phyloP scores from a whole-genome alignment of 2,888 invertebrate species.

The Oxytorus armatus region DNA sequence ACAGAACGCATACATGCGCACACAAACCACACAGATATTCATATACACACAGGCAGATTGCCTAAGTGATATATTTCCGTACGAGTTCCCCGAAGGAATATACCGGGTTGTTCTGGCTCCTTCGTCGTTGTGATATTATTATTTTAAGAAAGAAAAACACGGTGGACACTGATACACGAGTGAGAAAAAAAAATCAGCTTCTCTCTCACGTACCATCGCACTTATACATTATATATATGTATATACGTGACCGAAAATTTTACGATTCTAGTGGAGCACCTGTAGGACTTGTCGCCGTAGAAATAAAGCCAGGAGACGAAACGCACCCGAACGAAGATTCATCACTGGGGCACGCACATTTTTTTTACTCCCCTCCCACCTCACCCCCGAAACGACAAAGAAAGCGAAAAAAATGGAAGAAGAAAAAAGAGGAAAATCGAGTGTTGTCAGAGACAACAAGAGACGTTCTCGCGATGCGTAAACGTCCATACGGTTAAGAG shows the following conservation, averaged over 20 bases:
- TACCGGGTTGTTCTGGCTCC: constrained; percentile 3
- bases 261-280: constrained; percentile 49
- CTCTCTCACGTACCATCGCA: background rate
- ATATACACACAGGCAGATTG: too few relatives aligned
- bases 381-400: background rate
- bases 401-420: constrained; percentile 8
- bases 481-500: constrained; percentile 50
- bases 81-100: constrained; percentile 52
- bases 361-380: constrained; percentile 6
- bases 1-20: constrained; percentile 10
- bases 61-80: constrained; percentile 55
- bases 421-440: constrained; percentile 18
- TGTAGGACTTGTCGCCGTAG: constrained; percentile 53
- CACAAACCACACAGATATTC: too few relatives aligned
- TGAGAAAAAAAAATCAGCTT: constrained; percentile 26
- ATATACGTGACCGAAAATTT: constrained; percentile 29
- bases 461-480: constrained; percentile 48
- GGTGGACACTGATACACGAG: constrained; percentile 53
- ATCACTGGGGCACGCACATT: constrained; percentile 43
- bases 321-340: constrained; percentile 54
- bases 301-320: constrained; percentile 28
- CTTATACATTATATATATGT: background rate
- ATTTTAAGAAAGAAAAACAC: constrained; percentile 65
- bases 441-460: constrained; percentile 70
- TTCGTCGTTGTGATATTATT: constrained; percentile 49